These are phyloP conservation scores for Mustela lutreola DNA, from an alignment of 2,113 vertebrate genomes.

Conservation along the genomic window DNA sequence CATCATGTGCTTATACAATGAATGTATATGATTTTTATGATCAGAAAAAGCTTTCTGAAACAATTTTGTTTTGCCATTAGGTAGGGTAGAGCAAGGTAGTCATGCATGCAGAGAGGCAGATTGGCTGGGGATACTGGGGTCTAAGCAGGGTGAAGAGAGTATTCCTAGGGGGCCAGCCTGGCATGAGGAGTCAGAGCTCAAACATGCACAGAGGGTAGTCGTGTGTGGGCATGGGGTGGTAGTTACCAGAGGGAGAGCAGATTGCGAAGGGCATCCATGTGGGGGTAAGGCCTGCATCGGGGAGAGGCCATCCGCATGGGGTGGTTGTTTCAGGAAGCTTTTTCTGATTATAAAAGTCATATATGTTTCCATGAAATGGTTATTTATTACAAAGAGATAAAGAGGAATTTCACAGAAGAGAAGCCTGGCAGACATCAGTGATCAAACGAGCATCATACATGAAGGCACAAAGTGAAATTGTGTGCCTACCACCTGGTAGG, in stretches of 20 bases:
- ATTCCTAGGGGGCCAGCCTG: background rate
- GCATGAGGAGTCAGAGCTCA: background rate
- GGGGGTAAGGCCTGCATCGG: background rate
- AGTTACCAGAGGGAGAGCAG: background rate
- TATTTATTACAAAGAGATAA: background rate
- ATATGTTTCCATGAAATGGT: background rate
- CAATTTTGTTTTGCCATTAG: conserved; percentile 1
- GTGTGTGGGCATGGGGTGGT: background rate
- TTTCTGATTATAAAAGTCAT: no score
- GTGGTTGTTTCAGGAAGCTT: background rate
- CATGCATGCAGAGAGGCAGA: background rate
- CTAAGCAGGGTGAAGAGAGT: background rate
- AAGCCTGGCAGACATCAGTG: background rate
- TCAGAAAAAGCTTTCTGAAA: conserved; percentile 28
- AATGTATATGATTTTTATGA: conserved; percentile 40
- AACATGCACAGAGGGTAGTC: background rate
- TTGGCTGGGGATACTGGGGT: background rate
- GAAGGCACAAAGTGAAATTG: background rate
- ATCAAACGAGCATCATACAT: background rate
- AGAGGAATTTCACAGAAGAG: background rate
- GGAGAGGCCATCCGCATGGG: background rate
- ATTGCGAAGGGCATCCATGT: background rate
- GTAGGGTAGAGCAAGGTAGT: background rate
- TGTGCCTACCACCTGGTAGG: background rate
- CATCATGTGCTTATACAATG: background rate